Base-by-base conservation (phyloP, 92 coral and sea anemone species). In the Porites lobata region DNA sequence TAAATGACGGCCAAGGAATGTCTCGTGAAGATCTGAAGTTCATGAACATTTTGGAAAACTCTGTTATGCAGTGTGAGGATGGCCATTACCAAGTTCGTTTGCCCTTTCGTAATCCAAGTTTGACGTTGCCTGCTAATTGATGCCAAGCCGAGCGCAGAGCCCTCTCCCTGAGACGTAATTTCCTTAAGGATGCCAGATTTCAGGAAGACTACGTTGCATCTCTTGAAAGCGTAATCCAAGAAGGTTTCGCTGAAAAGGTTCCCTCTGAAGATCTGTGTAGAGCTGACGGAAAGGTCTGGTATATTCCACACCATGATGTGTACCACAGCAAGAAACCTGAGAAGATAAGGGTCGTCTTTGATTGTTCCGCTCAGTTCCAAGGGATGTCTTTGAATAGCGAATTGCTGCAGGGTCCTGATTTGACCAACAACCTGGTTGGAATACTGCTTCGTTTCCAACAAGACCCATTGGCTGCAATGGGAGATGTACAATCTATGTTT, bases 371-470 rank as follows among this genome's bases (percentile, higher is more conserved):
- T 24, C 26, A 24, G 26, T 24, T 24, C 1, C 26, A 24, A 24
- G 26, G 26, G 26, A 24, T 24, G 26, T 24, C 26, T 24, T 24
- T 24, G 26, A 90, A 78, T 24, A 81, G 74, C 13, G 77, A 76
- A 17, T 82, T 85, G 64, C 72, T 62, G 58, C 93, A 85, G 79
- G 90, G 93, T 11, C 91, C 93, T 10, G 90, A 90, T 63, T 73
- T 90, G 54, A 90, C 93, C 68, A 90, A 86, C 63, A 86, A 81
- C 65, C 83, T 90, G 18, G 77, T 84, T 14, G 91, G 94, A 12
- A 91, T 88, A 54, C 75, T 92, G 24, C 5, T 77, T 54, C 78
- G 79, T 50, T 91, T 91, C 43, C 87, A 86, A 19, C 90, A 86
- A 70, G 91, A 91, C 22, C 86, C 79, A 19, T 68, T 81, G 1